A percentile compares a stretch with the other conserved stretches of the same genome.
These are phyloP conservation scores for Drosophila neocordata DNA, from an alignment of 1,140 invertebrate genomes.

Conservation along the genomic window DNA sequence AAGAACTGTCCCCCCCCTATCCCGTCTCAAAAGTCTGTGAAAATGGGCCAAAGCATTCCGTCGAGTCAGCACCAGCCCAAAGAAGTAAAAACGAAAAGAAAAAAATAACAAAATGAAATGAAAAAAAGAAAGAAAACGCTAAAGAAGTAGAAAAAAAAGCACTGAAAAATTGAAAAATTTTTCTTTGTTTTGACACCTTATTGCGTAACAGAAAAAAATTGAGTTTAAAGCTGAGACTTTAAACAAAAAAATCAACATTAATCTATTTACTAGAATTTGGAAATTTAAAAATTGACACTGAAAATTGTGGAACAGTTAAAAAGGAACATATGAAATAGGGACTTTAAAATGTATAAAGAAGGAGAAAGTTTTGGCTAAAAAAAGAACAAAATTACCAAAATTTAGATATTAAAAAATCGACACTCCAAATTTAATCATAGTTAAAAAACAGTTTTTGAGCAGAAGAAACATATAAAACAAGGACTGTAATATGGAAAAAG, in stretches of 20 bases:
- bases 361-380: too few species aligned
- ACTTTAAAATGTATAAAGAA: too few species aligned
- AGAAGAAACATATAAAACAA: too few species aligned
- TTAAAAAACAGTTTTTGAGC: too few species aligned
- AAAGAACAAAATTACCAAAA: too few species aligned
- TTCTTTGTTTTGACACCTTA: conserved; percentile 71
- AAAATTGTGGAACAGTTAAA: too few species aligned
- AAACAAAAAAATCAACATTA: not conserved
- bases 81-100: conserved; percentile 22
- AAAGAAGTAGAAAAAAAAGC: conserved; percentile 13
- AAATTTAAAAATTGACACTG: too few species aligned
- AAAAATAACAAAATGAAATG: conserved; percentile 11
- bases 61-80: conserved; percentile 53
- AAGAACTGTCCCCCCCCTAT: conserved; percentile 25
- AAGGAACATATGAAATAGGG: too few species aligned
- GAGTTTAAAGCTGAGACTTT: conserved; percentile 12
- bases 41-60: conserved; percentile 46
- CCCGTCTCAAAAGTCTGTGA: conserved; percentile 31
- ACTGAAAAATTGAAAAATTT: conserved; percentile 53
- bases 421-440: too few species aligned
- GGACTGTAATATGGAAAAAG: too few species aligned
- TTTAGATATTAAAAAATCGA: too few species aligned
- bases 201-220: conserved; percentile 6
- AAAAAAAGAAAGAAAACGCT: conserved; percentile 22
- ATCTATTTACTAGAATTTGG: too few species aligned